Conservation (phyloP, 2,113 vertebrate genomes). For the Strix aluco region DNA sequence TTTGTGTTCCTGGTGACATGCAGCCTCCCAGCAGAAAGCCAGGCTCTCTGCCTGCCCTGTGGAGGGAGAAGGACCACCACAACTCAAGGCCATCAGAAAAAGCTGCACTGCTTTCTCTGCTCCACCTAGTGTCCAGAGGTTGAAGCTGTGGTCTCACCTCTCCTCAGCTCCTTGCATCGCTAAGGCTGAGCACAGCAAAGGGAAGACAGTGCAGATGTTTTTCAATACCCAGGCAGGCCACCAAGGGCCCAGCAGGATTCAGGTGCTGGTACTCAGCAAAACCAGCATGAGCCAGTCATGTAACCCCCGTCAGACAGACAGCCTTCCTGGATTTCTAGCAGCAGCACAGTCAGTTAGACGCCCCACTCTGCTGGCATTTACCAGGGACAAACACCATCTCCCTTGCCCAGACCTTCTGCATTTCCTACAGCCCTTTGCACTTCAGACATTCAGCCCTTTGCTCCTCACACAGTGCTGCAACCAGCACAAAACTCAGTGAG, state of each 20-base stretch:
- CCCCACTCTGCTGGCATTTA: not conserved
- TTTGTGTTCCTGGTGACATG: not conserved
- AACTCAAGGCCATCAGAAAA: too few relatives aligned
- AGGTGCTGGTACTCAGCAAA: not conserved
- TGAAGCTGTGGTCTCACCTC: too few relatives aligned
- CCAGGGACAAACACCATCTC: not conserved
- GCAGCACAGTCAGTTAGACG: not conserved
- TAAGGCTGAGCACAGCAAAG: not conserved
- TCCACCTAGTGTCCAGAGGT: accelerated
- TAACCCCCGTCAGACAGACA: not conserved
- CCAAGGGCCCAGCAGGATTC: not conserved
- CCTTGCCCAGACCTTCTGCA: not conserved
- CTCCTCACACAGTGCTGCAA: not conserved
- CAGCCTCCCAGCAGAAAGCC: not conserved
- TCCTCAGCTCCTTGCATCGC: not conserved
- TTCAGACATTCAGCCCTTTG: not conserved
- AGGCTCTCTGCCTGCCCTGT: not conserved
- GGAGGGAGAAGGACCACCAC: accelerated
- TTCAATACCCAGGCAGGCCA: accelerated
- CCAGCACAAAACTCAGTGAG: not conserved
- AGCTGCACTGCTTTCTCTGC: not conserved
- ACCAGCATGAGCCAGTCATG: accelerated
- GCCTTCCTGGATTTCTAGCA: not conserved
- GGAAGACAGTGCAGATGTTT: not conserved
- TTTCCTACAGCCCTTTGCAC: not conserved